Conservation (phyloP, 2,888 invertebrate genomes). For the Drosophila pseudotakahashii region DNA sequence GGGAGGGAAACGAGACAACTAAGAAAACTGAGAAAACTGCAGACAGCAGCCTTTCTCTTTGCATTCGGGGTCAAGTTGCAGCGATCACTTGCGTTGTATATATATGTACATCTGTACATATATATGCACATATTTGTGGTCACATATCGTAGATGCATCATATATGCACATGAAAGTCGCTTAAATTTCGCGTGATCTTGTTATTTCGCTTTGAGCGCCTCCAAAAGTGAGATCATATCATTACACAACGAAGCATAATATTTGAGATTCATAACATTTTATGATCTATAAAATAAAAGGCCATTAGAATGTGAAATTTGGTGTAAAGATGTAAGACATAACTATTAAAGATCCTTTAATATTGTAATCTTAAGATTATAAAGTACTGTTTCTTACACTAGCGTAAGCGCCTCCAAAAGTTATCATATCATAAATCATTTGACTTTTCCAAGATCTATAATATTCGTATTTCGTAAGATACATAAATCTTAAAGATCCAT, state of each 20-base stretch:
- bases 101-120: constrained; percentile 2
- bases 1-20: constrained; percentile 8
- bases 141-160: constrained; percentile 14
- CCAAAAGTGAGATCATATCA: constrained; percentile 4
- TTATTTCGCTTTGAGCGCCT: background rate
- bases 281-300: background rate
- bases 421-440: too few species aligned
- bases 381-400: too few species aligned
- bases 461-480: too few species aligned
- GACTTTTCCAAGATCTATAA: too few species aligned
- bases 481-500: too few species aligned
- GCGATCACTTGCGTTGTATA: constrained; percentile 35
- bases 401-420: too few species aligned
- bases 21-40: constrained; percentile 14
- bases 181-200: constrained; percentile 12
- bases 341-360: too few species aligned
- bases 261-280: background rate
- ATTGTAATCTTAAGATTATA: too few species aligned
- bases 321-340: too few species aligned
- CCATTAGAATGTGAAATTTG: too few species aligned
- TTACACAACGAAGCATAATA: constrained; percentile 5
- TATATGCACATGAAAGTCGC: constrained; percentile 2
- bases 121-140: constrained; percentile 2
- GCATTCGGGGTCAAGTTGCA: constrained; percentile 48
- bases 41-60: constrained; percentile 68